These are phyloP conservation scores for Equus quagga DNA, from an alignment of 2,113 vertebrate species.

Conservation along the genomic window DNA sequence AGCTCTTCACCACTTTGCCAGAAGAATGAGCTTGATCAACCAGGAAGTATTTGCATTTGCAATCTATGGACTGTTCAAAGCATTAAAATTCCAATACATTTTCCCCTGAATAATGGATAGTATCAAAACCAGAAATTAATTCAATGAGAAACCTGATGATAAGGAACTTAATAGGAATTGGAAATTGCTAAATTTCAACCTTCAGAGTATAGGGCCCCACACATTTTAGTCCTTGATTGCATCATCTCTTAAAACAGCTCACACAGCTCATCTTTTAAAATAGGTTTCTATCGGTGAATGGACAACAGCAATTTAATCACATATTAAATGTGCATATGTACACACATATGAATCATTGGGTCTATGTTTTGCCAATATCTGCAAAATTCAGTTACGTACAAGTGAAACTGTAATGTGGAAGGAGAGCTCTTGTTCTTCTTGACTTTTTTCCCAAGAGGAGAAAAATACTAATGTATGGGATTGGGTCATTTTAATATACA, in stretches of 20 bases:
- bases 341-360: neutral
- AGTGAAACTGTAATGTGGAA: neutral
- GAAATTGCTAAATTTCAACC: slow-evolving; percentile 30
- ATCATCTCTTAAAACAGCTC: slow-evolving; percentile 19
- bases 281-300: slow-evolving; percentile 8
- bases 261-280: slow-evolving; percentile 30
- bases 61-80: slow-evolving; percentile 71
- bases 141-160: slow-evolving; percentile 51
- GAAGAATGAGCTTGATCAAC: slow-evolving; percentile 45
- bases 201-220: neutral
- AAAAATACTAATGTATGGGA: neutral
- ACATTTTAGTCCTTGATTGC: neutral
- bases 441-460: neutral
- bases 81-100: slow-evolving; percentile 76
- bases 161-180: slow-evolving; percentile 58
- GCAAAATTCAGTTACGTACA: neutral
- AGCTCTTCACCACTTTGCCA: slow-evolving; percentile 4
- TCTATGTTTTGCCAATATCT: slow-evolving; percentile 18
- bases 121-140: slow-evolving; percentile 57
- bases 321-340: neutral
- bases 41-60: slow-evolving; percentile 61
- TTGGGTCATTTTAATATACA: neutral
- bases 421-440: neutral
- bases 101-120: slow-evolving; percentile 46
- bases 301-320: neutral